Conservation (phyloP, 2,113 vertebrate species). For the Oncorhynchus keta region DNA sequence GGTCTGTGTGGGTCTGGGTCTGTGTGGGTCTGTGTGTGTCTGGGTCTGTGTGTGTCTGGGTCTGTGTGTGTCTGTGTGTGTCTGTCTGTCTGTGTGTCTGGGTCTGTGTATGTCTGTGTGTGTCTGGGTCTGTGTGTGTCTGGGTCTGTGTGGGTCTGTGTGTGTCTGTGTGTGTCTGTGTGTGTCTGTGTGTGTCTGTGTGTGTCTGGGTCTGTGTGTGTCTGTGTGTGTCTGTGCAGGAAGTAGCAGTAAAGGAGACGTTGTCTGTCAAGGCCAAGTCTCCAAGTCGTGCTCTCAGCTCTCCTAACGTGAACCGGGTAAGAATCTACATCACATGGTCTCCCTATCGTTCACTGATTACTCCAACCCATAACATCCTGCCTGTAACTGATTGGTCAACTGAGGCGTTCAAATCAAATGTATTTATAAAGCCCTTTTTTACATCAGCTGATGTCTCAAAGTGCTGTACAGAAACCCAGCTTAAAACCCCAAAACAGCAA, state of each 20-base stretch:
- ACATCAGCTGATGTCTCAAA: too few relatives aligned
- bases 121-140: too few relatives aligned
- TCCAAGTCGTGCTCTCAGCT: slow-evolving; percentile 82
- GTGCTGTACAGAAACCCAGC: too few relatives aligned
- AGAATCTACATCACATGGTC: slow-evolving; percentile 18
- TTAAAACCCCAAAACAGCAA: too few relatives aligned
- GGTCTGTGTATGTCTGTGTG: too few relatives aligned
- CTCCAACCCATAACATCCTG: neutral
- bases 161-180: neutral
- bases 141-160: too few relatives aligned
- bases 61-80: too few relatives aligned
- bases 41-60: too few relatives aligned
- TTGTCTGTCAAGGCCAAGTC: slow-evolving; percentile 84
- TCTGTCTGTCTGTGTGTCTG: neutral
- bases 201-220: neutral
- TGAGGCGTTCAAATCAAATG: neutral
- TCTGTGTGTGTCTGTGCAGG: slow-evolving; percentile 66
- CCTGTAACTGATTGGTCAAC: slow-evolving; percentile 25
- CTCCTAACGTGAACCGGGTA: slow-evolving; percentile 86
- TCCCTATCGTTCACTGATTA: neutral
- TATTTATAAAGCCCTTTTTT: too few relatives aligned
- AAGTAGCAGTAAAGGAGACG: slow-evolving; percentile 92
- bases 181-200: neutral
- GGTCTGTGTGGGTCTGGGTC: too few relatives aligned
- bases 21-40: too few relatives aligned